phyloP scores from a whole-genome alignment of 37 sponge, comb jelly and placozoan species.

The Trichoplax adhaerens region DNA sequence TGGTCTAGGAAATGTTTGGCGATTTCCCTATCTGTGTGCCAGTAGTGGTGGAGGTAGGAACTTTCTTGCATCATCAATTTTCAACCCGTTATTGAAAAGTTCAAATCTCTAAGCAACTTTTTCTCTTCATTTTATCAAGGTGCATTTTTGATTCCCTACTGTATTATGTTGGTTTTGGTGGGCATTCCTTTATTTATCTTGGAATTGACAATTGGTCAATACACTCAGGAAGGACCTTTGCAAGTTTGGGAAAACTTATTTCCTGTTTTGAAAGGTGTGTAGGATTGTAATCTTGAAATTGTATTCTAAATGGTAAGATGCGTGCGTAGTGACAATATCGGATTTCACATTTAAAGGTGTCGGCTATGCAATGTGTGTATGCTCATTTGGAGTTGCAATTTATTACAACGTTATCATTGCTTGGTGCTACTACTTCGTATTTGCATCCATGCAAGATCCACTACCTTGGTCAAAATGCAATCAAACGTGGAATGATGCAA shows the following conservation, averaged over 20 bases:
- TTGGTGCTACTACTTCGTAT: slow-evolving; percentile 71
- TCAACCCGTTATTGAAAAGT: too few species aligned
- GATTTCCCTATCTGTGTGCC: too few species aligned
- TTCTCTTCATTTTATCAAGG: slow-evolving; percentile 12
- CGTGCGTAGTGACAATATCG: too few species aligned
- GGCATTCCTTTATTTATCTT: slow-evolving; percentile 85
- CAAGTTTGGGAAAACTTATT: too few species aligned
- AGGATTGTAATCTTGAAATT: too few species aligned
- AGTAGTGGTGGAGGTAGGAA: too few species aligned
- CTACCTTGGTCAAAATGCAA: slow-evolving; percentile 80
- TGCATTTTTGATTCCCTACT: slow-evolving; percentile 76
- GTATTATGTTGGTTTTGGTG: slow-evolving; percentile 65
- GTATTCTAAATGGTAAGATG: too few species aligned
- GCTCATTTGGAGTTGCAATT: slow-evolving; percentile 38
- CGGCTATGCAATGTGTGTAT: slow-evolving; percentile 48
- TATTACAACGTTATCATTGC: slow-evolving; percentile 92
- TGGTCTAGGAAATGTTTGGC: too few species aligned
- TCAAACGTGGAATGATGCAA: neutral
- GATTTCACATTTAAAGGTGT: too few species aligned
- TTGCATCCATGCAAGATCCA: slow-evolving; percentile 63
- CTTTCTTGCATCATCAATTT: too few species aligned
- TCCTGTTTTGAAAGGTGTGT: too few species aligned
- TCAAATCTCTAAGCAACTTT: too few species aligned
- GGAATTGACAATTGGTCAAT: slow-evolving; percentile 67
- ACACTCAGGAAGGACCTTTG: neutral